Base-by-base conservation (phyloP, 2,888 invertebrate species). In the Habroteleia sp. region DNA sequence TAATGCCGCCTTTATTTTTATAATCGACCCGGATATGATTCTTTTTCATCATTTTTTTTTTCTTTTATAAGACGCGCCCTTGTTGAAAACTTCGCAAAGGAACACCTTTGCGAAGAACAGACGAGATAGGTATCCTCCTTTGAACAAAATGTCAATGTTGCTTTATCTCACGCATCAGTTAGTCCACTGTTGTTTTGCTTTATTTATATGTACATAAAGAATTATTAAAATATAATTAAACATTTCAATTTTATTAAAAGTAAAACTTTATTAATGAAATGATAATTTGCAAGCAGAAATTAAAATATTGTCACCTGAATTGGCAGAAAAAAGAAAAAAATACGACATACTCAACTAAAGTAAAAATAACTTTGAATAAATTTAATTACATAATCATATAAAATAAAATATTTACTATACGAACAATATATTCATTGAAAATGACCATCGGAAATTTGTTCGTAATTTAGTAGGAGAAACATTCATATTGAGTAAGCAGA, bases 11-110 rank as follows among this genome's bases (percentile, higher is more conserved):
- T 76, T 77, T 79, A 79, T 76, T 80, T 75, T 69, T 76, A 77
- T 80, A 81, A 80, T 79, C 78, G 76, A 76, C 76, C 76, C 46
- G 79, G 72, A 65, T 78, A 80, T 77, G 73, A 80, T 80, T 82
- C 78, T 79, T 29, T 10, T 29, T 29, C 29, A 3, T 80, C 77
- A 78, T 81, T 76, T 79, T 79, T 79, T 81, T 76, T 79, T 78
- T 80, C 79, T 80, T 76, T 80, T 79, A 79, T 48, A 74, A 74
- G 56, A 46, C 56, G 33, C 42, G 33, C 42, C 52, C 68, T 65
- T 71, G 74, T 76, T 76, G 54, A 74, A 63, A 58, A 65, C 52
- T 52, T 60, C 3, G 56, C 76, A 63, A 46, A 68, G 41, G 42
- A 35, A 56, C 69, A 41, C 62, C 50, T 42, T 46, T 31, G 7